Conservation (phyloP, 2,797 vertebrate genomes). For the Mycteria americana region DNA sequence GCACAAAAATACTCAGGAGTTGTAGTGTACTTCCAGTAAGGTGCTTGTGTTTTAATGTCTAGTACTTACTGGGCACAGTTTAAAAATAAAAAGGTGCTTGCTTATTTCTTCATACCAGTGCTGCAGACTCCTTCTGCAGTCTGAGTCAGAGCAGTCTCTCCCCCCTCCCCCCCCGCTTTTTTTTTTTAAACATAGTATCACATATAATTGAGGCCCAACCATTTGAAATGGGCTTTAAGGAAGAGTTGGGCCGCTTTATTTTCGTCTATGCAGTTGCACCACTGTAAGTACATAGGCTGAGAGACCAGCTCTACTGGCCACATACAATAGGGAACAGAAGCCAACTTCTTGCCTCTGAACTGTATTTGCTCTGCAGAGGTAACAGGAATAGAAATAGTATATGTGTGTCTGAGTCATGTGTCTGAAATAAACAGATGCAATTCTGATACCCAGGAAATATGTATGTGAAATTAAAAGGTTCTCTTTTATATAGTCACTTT, state of each 20-base stretch:
- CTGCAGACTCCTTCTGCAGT: not conserved
- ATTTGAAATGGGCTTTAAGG: not conserved
- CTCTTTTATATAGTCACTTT: not conserved
- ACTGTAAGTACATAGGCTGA: not conserved
- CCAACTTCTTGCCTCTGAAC: not conserved
- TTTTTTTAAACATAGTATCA: not conserved
- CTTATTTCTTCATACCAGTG: not conserved
- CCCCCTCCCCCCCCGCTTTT: not conserved
- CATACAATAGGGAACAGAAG: not conserved
- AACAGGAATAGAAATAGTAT: slow-evolving; percentile 2
- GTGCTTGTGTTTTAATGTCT: not conserved
- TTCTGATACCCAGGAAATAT: not conserved
- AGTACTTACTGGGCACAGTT: not conserved
- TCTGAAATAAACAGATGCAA: slow-evolving; percentile 4
- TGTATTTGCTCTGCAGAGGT: not conserved
- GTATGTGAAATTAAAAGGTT: not conserved
- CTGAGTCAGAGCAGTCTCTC: not conserved
- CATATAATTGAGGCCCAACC: not conserved
- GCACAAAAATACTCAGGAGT: not conserved
- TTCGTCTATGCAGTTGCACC: not conserved
- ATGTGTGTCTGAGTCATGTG: not conserved
- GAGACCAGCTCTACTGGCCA: not conserved
- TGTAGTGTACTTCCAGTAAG: not conserved
- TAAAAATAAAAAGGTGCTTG: not conserved
- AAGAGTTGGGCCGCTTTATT: not conserved